Conservation (phyloP, 2,888 invertebrate species). For the Orgyia antiqua region DNA sequence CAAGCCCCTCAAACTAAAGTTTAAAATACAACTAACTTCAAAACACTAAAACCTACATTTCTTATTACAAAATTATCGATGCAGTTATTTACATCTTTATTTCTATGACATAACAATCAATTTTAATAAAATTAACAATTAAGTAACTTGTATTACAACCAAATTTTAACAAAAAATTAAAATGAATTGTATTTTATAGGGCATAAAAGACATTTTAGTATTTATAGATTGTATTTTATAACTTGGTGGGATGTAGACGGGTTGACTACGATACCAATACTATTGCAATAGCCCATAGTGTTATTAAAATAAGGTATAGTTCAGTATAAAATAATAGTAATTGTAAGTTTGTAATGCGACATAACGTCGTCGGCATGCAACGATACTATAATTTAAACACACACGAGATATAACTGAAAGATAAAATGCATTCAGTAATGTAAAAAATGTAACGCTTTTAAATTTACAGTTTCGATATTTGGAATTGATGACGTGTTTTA, state of each 20-base stretch:
- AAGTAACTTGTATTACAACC: too few relatives aligned
- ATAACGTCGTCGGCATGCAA: conserved; percentile 69
- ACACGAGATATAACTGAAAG: conserved; percentile 32
- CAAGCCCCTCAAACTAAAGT: not conserved
- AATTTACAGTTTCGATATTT: conserved; percentile 1
- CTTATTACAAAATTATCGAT: conserved; percentile 15
- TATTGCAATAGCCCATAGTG: conserved; percentile 2
- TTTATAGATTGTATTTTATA: not conserved
- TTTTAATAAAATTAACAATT: conserved; percentile 10
- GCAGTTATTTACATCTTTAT: conserved; percentile 24
- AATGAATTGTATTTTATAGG: too few relatives aligned
- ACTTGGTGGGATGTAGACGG: conserved; percentile 17
- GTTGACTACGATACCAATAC: conserved; percentile 14
- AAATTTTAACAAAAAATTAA: conserved; percentile 1
- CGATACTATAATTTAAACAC: conserved; percentile 40
- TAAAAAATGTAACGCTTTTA: conserved; percentile 2
- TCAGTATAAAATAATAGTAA: conserved; percentile 8
- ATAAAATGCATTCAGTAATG: conserved; percentile 11
- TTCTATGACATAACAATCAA: conserved; percentile 16
- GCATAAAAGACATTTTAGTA: conserved; percentile 7
- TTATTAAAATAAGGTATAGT: conserved; percentile 7
- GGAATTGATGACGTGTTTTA: not conserved
- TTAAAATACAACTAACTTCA: conserved; percentile 4
- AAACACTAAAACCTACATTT: too few relatives aligned
- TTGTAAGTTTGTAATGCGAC: conserved; percentile 38